phyloP scores from a whole-genome alignment of 1,140 invertebrate genomes.

The Charaxes varanes region DNA sequence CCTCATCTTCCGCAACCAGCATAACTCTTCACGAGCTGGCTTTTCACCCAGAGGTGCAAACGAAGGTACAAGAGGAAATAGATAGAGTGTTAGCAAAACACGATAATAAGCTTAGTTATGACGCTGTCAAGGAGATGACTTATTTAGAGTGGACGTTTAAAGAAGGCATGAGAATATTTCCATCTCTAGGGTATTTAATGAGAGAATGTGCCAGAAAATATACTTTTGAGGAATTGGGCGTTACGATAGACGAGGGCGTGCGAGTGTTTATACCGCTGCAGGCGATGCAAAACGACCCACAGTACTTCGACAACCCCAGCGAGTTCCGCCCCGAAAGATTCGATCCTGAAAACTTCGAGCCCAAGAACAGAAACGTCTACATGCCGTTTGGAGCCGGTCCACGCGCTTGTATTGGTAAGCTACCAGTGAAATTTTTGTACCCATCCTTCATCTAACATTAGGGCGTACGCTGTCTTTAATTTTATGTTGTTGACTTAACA shows the following conservation, averaged over 20 bases:
- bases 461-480: too few relatives aligned
- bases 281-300: slow-evolving; percentile 19
- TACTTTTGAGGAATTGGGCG: slow-evolving; percentile 17
- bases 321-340: slow-evolving; percentile 47
- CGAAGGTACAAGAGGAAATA: slow-evolving; percentile 21
- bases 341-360: slow-evolving; percentile 15
- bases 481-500: too few relatives aligned
- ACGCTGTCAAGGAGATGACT: slow-evolving; percentile 24
- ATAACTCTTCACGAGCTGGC: slow-evolving; percentile 23
- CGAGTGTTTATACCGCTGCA: slow-evolving; percentile 20
- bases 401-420: slow-evolving; percentile 44
- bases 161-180: slow-evolving; percentile 23
- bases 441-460: too few relatives aligned
- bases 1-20: slow-evolving; percentile 21
- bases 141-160: slow-evolving; percentile 23
- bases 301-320: slow-evolving; percentile 27
- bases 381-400: slow-evolving; percentile 51
- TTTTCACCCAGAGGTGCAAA: slow-evolving; percentile 18
- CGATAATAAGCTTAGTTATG: slow-evolving; percentile 24
- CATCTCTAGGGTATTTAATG: slow-evolving; percentile 19
- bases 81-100: slow-evolving; percentile 22
- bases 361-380: slow-evolving; percentile 32
- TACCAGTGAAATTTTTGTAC: too few relatives aligned
- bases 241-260: slow-evolving; percentile 22
- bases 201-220: slow-evolving; percentile 19